These are phyloP conservation scores for Mamestra configurata DNA, from an alignment of 1,140 invertebrate genomes.

Conservation along the genomic window DNA sequence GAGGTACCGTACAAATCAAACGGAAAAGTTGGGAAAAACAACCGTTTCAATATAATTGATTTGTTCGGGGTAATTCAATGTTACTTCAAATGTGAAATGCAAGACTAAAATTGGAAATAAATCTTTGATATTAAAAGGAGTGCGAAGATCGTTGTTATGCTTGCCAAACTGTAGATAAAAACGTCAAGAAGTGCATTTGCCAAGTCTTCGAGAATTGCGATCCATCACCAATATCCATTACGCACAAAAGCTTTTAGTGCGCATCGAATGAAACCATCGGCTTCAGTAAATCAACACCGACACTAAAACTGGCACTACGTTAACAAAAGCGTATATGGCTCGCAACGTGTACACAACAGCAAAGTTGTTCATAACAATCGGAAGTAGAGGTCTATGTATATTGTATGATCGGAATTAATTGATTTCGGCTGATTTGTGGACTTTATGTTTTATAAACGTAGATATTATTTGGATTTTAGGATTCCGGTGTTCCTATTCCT, in stretches of 20 bases:
- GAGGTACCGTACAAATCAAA: slow-evolving; percentile 12
- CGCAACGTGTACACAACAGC: slow-evolving; percentile 3
- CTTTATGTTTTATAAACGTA: background rate
- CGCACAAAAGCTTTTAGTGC: slow-evolving; percentile 62
- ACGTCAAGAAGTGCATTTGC: slow-evolving; percentile 41
- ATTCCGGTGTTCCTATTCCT: background rate
- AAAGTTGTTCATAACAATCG: slow-evolving; percentile 35
- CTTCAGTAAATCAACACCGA: slow-evolving; percentile 62
- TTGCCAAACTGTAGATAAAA: slow-evolving; percentile 24
- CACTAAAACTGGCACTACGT: slow-evolving; percentile 40
- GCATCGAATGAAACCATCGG: slow-evolving; percentile 42
- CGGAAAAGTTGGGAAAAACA: slow-evolving; percentile 9
- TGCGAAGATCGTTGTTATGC: slow-evolving; percentile 13
- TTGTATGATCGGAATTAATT: background rate
- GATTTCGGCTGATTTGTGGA: slow-evolving; percentile 17
- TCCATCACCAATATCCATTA: slow-evolving; percentile 52
- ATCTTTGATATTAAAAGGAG: slow-evolving; percentile 10
- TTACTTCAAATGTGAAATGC: slow-evolving; percentile 2
- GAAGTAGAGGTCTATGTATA: too few relatives aligned
- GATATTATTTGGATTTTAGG: background rate
- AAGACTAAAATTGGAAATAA: slow-evolving; percentile 17
- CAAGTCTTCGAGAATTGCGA: slow-evolving; percentile 9
- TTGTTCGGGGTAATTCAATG: background rate
- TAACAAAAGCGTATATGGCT: slow-evolving; percentile 28
- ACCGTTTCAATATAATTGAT: background rate